phyloP scores from a whole-genome alignment of 2,888 invertebrate genomes.

The Drosophila cyrtoloma region DNA sequence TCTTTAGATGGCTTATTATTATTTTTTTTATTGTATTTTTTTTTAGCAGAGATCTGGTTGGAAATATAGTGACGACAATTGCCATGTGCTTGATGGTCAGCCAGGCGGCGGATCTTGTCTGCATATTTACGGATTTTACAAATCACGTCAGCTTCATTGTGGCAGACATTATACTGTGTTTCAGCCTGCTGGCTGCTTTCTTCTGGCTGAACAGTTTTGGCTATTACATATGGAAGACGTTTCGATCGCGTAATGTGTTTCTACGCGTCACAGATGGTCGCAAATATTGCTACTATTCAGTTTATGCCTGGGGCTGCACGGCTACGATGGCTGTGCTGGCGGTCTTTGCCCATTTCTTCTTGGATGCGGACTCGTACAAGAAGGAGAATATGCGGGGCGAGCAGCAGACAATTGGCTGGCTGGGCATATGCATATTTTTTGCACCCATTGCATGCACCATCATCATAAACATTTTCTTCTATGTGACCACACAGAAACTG shows the following conservation, averaged over 20 bases:
- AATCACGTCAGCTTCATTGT: slow-evolving; percentile 93
- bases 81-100: slow-evolving; percentile 91
- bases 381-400: slow-evolving; percentile 87
- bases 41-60: slow-evolving; percentile 88
- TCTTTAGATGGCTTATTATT: neutral
- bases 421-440: slow-evolving; percentile 93
- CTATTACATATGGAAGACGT: slow-evolving; percentile 95
- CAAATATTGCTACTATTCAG: slow-evolving; percentile 94
- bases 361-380: slow-evolving; percentile 87
- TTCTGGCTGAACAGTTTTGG: slow-evolving; percentile 95
- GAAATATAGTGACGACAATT: slow-evolving; percentile 94
- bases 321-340: slow-evolving; percentile 90
- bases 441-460: slow-evolving; percentile 93
- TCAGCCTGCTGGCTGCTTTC: slow-evolving; percentile 92
- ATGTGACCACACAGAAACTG: slow-evolving; percentile 91
- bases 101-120: slow-evolving; percentile 91
- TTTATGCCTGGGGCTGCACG: slow-evolving; percentile 92
- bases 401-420: slow-evolving; percentile 92
- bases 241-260: slow-evolving; percentile 94
- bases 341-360: slow-evolving; percentile 92
- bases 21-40: slow-evolving; percentile 26
- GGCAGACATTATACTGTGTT: slow-evolving; percentile 91
- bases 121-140: slow-evolving; percentile 92
- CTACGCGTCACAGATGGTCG: slow-evolving; percentile 93
- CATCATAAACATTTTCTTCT: slow-evolving; percentile 92